Base-by-base conservation (phyloP, 2,797 vertebrate species). In the Zonotrichia albicollis region DNA sequence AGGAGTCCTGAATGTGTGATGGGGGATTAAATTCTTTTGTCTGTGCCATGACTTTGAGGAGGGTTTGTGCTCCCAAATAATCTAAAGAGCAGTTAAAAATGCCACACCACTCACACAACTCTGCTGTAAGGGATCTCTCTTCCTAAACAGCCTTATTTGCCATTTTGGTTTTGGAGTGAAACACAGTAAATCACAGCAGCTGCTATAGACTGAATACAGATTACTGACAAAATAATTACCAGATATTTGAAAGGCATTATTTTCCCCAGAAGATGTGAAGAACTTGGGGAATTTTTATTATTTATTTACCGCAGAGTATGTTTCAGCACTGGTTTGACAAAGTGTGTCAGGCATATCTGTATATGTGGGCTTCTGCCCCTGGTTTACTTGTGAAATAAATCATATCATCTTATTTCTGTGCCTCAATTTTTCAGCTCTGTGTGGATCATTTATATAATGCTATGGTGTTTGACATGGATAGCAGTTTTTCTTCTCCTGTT, bases 381-480 rank as follows among this genome's bases (percentile, higher is more conserved):
- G 23, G 23, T 46, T 90, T 78, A 29, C 48, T 65, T 78, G 40
- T 73, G 38, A 26, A 84, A 65, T 73, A 90, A 62, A 48, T 86
- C 48, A 13, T n/a, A 17, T 34, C 25, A 38, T 43, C 6, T 87
- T 73, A 50, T 73, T 91, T 84, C 32, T 84, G 25, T 55, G 16
- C 70, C 55, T 64, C 60, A 16, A 7, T 84, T 92, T 73, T 94
- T 67, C 64, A 60, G 43, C 19, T 82, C 45, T 84, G 40, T 53
- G 55, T 73, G 48, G 60, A n/a, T 67, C n/a, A n/a, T 93, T 91
- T 95, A 46, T 82, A 64, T 73, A 91, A 79, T 82, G n/a, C 67
- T 84, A 5, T 80, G 57, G 30, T 64, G 72, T 86, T 92, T 93
- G 81, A 93, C 64, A 66, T 30, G 34, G 67, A 67, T 32, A 95